Evolutionary conservation across 2,113 vertebrate genomes (phyloP), one percentile per base, ranked within the genome.

Genomic region (Dicerorhinus sumatrensis): DNA sequence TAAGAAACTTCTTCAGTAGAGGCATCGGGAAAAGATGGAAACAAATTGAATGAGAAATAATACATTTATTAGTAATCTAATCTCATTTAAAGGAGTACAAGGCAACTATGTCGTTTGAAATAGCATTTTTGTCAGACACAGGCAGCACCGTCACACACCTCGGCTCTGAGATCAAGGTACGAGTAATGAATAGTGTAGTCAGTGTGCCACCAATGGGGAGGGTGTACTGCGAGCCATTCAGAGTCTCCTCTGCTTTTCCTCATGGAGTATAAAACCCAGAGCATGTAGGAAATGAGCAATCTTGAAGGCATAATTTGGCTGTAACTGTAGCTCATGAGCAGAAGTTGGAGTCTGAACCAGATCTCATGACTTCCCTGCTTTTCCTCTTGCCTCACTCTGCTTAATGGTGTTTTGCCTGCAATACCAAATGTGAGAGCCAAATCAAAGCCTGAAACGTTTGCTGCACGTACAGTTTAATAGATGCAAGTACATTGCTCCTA

Each of bases 31-130:
- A 92, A 62, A 87, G 42, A 94, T 12, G 39, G 63, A 86, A 94
- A 97, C 23, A 46, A 76, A 86, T 54, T 63, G 70, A 94, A 95
- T 75, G 65, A 94, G 80, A 65, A 96, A 90, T 95, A 73, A 70
- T 93, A 27, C 14, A 63, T 76, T 96, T 85, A 95, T 81, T 17
- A 93, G 72, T 67, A 92, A 94, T 56, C 36, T 67, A 75, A 54
- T 83, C 39, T 83, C 63, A 81, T 77, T 92, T 96, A 81, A 91
- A 94, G 48, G 93, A 13, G 51, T 80, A 76, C 21, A 72, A 27
- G 69, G 9, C 42, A 93, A 75, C 58, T 63, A 83, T 3, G 13
- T 54, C 70, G 69, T 88, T 90, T 96, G 46, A 87, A 94, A 91
- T 11, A 56, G 29, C 39, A 21, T 56, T 83, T 81, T 67, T 39